Evolutionary conservation across 2,113 vertebrate genomes (phyloP), one percentile per base, ranked within the genome.

Genomic region (Pedionomus torquatus): DNA sequence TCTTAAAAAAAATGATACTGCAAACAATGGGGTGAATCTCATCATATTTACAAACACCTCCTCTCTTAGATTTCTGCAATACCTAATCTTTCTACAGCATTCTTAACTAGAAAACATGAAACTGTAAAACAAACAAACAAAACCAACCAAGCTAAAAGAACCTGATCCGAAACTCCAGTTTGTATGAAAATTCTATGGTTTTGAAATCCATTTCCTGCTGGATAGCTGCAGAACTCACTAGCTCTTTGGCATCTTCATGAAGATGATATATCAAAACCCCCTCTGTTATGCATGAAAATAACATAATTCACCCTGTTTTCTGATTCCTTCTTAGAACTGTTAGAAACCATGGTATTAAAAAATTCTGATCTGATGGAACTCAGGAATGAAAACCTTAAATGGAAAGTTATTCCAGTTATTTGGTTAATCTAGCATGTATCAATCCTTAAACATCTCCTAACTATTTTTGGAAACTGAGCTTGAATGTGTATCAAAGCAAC

Each of bases 401-500:
- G 57, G 87, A 79, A 96, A 96, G 82, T 74, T 95, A 94, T 91
- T 80, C 52, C 72, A 76, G 58, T 77, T 80, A 91, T 90, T 91
- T 80, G 31, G 76, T 87, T 91, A 85, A 91, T 87, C 83, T 83
- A 90, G 63, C n/a, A 93, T 3, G 18, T 31, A 69, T 11, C 48
- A 89, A 61, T 48, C 23, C 43, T 63, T 69, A 69, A 65, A 41
- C 21, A 91, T 48, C 17, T 92, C 86, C 6, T 48, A 83, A 77
- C 51, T 92, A 28, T 75, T 92, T 91, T 71, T 82, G 69, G 87
- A 83, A 94, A 82, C 28, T 28, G 17, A 89, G 41, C 58, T 84
- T 72, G 31, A 61, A 39, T 44, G 25, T 4, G 1, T 58, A 84
- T 66, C 49, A 71, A 83, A 71, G 58, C 39, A 58, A 91, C 46